Conservation (phyloP, 2,113 vertebrate species). For the Notechis scutatus region DNA sequence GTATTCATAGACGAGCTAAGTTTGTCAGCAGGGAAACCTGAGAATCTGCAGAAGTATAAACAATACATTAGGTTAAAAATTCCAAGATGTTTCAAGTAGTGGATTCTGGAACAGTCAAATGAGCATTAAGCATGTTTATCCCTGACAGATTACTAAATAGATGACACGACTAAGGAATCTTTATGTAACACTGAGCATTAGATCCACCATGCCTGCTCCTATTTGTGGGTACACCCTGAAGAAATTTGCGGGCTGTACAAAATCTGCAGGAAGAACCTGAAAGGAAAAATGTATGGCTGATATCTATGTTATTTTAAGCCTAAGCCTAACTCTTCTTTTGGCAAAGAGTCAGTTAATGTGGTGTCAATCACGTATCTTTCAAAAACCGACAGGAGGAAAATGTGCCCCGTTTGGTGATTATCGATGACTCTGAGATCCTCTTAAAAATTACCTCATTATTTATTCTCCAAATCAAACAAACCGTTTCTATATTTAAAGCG, state of each 20-base stretch:
- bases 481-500: conserved; percentile 3
- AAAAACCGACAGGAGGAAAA: background rate
- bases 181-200: background rate
- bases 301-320: background rate
- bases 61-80: background rate
- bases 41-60: background rate
- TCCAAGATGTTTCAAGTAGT: background rate
- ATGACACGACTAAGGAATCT: background rate
- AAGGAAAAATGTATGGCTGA: background rate
- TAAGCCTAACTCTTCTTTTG: background rate
- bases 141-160: background rate
- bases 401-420: background rate
- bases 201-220: background rate
- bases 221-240: background rate
- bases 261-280: background rate
- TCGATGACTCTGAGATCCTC: background rate
- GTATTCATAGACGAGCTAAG: background rate
- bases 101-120: background rate
- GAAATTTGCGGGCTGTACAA: background rate
- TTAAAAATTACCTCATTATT: conserved; percentile 21
- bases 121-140: background rate
- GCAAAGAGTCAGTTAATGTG: background rate
- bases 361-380: background rate
- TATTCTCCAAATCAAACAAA: conserved; percentile 16
- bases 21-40: background rate